phyloP scores from a whole-genome alignment of 2,797 vertebrate genomes.

The Crocidura indochinensis region DNA sequence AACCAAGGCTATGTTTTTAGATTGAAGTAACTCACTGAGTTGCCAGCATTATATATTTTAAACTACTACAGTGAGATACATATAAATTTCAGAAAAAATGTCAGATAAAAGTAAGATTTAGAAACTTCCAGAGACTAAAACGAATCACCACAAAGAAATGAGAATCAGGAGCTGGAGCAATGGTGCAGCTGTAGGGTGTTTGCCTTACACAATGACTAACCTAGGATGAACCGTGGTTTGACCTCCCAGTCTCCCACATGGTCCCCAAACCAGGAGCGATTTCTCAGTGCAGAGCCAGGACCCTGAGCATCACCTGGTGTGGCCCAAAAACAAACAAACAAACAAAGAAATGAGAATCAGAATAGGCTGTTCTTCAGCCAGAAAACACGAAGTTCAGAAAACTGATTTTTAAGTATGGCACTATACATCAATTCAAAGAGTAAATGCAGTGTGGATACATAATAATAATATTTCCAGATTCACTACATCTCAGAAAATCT shows the following conservation, averaged over 20 bases:
- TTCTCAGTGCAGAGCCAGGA: too few relatives aligned
- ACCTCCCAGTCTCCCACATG: too few relatives aligned
- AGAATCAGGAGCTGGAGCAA: background rate
- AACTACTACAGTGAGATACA: background rate
- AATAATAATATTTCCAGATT: too few relatives aligned
- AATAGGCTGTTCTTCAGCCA: background rate
- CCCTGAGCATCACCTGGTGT: too few relatives aligned
- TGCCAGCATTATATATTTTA: background rate
- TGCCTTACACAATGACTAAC: too few relatives aligned
- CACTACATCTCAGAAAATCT: background rate
- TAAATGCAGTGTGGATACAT: background rate
- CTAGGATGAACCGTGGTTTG: too few relatives aligned
- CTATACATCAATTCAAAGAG: background rate
- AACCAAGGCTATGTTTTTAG: background rate
- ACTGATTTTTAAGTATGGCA: background rate
- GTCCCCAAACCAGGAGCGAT: too few relatives aligned
- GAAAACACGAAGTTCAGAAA: conserved; percentile 3
- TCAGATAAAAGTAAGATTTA: background rate
- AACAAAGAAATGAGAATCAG: background rate
- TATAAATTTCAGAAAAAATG: background rate
- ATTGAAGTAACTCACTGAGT: background rate
- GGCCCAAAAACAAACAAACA: too few relatives aligned
- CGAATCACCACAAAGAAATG: background rate
- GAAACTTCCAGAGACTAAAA: background rate
- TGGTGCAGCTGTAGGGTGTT: too few relatives aligned